Conservation (phyloP, 1,140 invertebrate species). For the Pristionchus pacificus region DNA sequence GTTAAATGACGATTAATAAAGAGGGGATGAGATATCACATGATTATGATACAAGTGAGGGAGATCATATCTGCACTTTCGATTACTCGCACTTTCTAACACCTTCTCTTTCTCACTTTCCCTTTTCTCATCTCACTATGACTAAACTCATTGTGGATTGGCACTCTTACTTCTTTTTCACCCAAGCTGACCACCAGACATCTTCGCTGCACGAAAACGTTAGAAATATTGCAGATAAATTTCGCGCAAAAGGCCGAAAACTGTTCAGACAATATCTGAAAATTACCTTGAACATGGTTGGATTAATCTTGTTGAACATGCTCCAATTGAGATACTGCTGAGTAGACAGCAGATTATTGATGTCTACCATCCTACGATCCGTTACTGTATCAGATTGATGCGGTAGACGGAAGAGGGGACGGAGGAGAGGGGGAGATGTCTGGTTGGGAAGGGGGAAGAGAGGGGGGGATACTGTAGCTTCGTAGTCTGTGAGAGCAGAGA, state of each 20-base stretch:
- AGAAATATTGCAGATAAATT: not conserved
- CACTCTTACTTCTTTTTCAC: not conserved
- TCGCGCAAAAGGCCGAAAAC: not conserved
- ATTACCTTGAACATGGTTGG: constrained; percentile 23
- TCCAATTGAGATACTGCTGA: constrained; percentile 32
- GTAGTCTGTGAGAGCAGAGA: too few relatives aligned
- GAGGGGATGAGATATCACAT: too few relatives aligned
- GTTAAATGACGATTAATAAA: too few relatives aligned
- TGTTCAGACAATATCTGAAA: not conserved
- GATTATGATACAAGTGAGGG: too few relatives aligned
- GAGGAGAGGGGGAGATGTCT: too few relatives aligned
- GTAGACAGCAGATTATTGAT: constrained; percentile 24
- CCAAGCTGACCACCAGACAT: not conserved
- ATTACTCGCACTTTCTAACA: too few relatives aligned
- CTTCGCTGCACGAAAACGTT: not conserved
- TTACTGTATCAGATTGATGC: too few relatives aligned
- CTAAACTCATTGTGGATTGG: not conserved
- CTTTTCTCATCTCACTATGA: not conserved
- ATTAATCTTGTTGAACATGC: constrained; percentile 30
- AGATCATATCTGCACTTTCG: too few relatives aligned
- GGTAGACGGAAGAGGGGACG: too few relatives aligned
- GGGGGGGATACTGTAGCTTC: too few relatives aligned
- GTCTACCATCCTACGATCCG: constrained; percentile 17
- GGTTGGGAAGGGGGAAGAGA: too few relatives aligned
- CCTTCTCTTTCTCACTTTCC: too few relatives aligned